Evolutionary conservation across 2,888 invertebrate species (phyloP).

Genomic region (Philonicus albiceps): DNA sequence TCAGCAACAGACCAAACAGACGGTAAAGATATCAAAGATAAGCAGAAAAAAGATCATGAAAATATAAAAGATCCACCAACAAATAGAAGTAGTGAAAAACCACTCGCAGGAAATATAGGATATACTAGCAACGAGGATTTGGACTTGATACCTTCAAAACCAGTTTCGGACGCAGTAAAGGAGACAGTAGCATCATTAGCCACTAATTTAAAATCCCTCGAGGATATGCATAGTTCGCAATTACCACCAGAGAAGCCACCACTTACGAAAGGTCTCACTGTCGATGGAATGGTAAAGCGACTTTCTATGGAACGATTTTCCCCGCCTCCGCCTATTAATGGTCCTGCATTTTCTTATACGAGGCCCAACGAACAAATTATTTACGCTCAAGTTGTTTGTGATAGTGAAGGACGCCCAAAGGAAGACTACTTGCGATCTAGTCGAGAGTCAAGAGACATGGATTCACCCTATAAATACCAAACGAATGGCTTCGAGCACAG

Average conservation of each 20-base stretch:
- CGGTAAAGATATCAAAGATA: not conserved
- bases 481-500: conserved; percentile 32
- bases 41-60: not conserved
- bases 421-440: conserved; percentile 66
- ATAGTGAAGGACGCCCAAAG: conserved; percentile 59
- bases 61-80: not conserved
- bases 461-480: conserved; percentile 42
- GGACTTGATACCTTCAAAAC: conserved; percentile 60
- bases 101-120: conserved; percentile 64
- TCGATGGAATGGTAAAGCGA: conserved; percentile 79
- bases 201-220: conserved; percentile 57
- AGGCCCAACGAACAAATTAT: conserved; percentile 71
- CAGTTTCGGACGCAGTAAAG: conserved; percentile 63
- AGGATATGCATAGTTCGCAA: conserved; percentile 78
- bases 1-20: not conserved
- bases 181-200: conserved; percentile 56
- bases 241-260: conserved; percentile 74
- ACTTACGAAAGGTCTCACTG: conserved; percentile 75
- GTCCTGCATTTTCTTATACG: conserved; percentile 85
- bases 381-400: conserved; percentile 77
- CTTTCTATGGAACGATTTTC: conserved; percentile 76
- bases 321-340: conserved; percentile 74
- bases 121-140: conserved; percentile 65
- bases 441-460: conserved; percentile 54
- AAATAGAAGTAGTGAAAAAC: not conserved